Evolutionary conservation across 2,797 vertebrate genomes (phyloP).

Genomic region (Pitangus sulphuratus): DNA sequence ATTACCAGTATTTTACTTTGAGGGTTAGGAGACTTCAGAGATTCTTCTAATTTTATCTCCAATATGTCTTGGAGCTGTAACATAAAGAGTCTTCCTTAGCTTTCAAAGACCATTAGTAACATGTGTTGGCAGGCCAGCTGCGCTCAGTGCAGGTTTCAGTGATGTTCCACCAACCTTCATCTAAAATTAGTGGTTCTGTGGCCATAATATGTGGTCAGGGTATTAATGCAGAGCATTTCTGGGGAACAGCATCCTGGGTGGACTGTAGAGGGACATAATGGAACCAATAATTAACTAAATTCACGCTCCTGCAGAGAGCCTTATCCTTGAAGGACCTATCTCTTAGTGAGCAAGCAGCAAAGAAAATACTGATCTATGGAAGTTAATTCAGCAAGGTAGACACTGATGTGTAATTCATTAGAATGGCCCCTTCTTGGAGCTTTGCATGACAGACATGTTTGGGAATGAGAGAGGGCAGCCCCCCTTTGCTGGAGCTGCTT

Average conservation of each 20-base stretch:
- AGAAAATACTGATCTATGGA: not conserved
- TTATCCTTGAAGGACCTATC: not conserved
- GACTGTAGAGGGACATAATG: not conserved
- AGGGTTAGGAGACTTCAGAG: not conserved
- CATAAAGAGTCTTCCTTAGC: not conserved
- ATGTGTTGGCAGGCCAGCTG: not conserved
- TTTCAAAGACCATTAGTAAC: not conserved
- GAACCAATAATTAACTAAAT: not conserved
- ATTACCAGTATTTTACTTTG: not conserved
- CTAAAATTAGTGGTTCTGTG: not conserved
- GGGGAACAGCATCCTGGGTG: not conserved
- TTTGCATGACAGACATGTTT: not conserved
- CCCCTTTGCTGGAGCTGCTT: not conserved
- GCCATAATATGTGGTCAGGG: not conserved
- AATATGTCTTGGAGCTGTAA: not conserved
- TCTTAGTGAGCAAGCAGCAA: not conserved
- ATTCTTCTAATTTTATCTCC: not conserved
- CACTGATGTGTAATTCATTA: not conserved
- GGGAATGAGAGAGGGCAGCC: not conserved
- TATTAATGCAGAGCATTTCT: slow-evolving; percentile 24
- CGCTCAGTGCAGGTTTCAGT: not conserved
- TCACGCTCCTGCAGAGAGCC: not conserved
- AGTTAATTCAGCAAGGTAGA: not conserved
- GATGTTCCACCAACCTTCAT: not conserved
- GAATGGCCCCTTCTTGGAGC: not conserved